These are phyloP conservation scores for Penaeus indicus DNA, from an alignment of 1,140 invertebrate genomes.

Conservation along the genomic window DNA sequence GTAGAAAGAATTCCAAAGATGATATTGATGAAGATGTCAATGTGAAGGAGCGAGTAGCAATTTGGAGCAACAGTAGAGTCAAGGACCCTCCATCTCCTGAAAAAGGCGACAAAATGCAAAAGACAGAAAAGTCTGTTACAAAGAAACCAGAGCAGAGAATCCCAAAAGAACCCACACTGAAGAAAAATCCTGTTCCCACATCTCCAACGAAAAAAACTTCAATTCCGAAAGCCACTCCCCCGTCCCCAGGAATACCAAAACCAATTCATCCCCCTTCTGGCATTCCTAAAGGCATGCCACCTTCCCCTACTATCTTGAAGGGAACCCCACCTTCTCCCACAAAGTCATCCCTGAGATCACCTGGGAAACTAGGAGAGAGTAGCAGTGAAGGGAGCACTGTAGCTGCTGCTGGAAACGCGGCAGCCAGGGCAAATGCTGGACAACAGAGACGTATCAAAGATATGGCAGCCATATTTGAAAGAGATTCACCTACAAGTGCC, in stretches of 20 bases:
- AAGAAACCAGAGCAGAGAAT: constrained; percentile 52
- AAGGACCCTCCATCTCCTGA: not conserved
- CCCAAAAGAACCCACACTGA: constrained; percentile 30
- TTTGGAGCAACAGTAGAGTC: constrained; percentile 61
- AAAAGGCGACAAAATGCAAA: constrained; percentile 9
- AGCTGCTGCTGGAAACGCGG: constrained; percentile 32
- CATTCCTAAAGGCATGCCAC: constrained; percentile 43
- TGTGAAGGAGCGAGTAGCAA: constrained; percentile 68
- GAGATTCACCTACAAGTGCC: constrained; percentile 54
- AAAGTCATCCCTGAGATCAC: constrained; percentile 19
- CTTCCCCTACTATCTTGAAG: constrained; percentile 24
- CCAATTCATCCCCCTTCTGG: constrained; percentile 30
- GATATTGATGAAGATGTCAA: constrained; percentile 68
- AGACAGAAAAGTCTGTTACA: not conserved
- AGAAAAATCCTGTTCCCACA: constrained; percentile 36
- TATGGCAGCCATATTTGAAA: constrained; percentile 65
- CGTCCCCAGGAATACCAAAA: constrained; percentile 39
- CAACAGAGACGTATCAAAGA: constrained; percentile 63
- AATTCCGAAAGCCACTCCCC: constrained; percentile 40
- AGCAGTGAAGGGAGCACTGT: constrained; percentile 16
- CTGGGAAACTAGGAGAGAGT: constrained; percentile 18
- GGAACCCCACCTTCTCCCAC: not conserved
- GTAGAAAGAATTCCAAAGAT: constrained; percentile 18
- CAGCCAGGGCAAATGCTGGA: constrained; percentile 45
- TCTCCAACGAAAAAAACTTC: constrained; percentile 51